phyloP scores from a whole-genome alignment of 2,888 invertebrate species.

The Dione juno region DNA sequence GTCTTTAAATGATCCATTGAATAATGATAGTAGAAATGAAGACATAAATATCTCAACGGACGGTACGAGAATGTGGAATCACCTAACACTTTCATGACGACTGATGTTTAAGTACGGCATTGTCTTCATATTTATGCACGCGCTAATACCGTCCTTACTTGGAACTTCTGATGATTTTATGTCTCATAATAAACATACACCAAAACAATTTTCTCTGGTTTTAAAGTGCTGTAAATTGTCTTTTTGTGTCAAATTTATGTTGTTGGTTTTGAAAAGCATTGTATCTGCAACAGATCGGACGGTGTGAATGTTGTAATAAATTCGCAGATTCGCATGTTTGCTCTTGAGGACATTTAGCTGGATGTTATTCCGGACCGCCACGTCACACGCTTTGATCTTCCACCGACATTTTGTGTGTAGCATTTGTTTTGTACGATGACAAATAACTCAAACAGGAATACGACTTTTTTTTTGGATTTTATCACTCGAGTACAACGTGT shows the following conservation, averaged over 20 bases:
- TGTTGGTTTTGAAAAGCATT: conserved; percentile 42
- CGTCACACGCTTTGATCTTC: conserved; percentile 78
- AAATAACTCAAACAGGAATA: conserved; percentile 79
- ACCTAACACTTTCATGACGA: conserved; percentile 55
- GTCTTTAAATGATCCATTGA: conserved; percentile 39
- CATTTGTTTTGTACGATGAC: conserved; percentile 81
- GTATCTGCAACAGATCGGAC: conserved; percentile 48
- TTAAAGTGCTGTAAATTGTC: conserved; percentile 37
- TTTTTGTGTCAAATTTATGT: conserved; percentile 35
- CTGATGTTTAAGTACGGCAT: conserved; percentile 57
- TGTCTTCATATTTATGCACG: conserved; percentile 62
- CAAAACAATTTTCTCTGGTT: conserved; percentile 35
- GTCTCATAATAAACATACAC: conserved; percentile 32
- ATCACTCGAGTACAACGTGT: conserved; percentile 66
- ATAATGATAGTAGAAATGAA: conserved; percentile 43
- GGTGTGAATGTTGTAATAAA: conserved; percentile 47
- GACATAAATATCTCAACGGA: conserved; percentile 50
- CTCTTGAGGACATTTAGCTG: conserved; percentile 62
- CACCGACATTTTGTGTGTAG: conserved; percentile 76
- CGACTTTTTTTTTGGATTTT: conserved; percentile 74
- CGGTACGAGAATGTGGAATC: conserved; percentile 59
- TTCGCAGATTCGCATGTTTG: conserved; percentile 49
- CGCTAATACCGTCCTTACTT: conserved; percentile 50
- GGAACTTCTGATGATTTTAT: conserved; percentile 37
- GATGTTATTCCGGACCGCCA: conserved; percentile 74